Base-by-base conservation (phyloP, 2,888 invertebrate genomes). In the Plagiodera versicolora region DNA sequence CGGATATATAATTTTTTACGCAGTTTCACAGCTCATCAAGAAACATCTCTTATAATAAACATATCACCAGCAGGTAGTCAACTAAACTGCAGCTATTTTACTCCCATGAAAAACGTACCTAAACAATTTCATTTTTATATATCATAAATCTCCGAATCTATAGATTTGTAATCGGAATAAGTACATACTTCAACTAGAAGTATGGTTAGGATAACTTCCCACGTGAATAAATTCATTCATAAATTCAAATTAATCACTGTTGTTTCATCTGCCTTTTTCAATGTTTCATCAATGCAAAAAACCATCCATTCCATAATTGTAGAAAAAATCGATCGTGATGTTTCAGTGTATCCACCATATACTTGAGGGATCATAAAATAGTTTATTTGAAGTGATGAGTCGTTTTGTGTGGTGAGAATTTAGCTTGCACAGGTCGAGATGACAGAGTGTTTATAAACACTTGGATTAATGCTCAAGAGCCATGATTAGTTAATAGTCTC, bases 401-500 rank as follows among this genome's bases (percentile, higher is more conserved):
- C 53, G 53, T 52, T 39, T 14, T 39, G 52, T 44, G 49, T 52
- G 51, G 62, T 55, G 53, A 45, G 58, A 58, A 62, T 52, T 51
- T 52, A 58, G 56, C 58, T 62, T 58, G 58, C 49, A 47, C 60
- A 61, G 64, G 58, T 55, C 54, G 50, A 47, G 56, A 51, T 60
- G 60, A 61, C 58, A 58, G 56, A 64, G 51, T 71, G 74, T 76
- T 75, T 76, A 76, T 77, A 77, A 77, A 77, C 77, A 74, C 53
- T 64, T 60, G 69, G 68, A 76, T 78, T 79, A 79, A 79, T 79
- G 77, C 78, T 73, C 74, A 75, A 75, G 71, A 72, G 74, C 72
- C 72, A 75, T 76, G 80, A 80, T 79, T 78, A 79, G 76, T 79
- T 79, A 77, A 79, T 79, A 69, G 77, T 72, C 78, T 79, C 76